Evolutionary conservation across 2,797 vertebrate species (phyloP).

Genomic region (Girardinus metallicus): DNA sequence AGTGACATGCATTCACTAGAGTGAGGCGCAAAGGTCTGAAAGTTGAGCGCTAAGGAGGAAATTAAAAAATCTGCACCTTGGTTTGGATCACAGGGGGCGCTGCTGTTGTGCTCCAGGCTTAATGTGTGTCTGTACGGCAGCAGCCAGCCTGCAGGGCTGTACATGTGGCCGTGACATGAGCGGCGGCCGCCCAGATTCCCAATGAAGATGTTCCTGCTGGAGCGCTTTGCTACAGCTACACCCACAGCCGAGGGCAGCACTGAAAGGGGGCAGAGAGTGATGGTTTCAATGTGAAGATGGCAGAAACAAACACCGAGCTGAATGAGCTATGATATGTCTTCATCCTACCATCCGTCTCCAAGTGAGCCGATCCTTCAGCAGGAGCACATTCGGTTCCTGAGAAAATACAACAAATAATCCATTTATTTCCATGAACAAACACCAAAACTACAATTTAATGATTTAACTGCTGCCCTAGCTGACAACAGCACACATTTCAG

Average conservation of each 20-base stretch:
- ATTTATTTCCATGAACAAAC: background rate
- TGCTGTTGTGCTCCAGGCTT: conserved; percentile 73
- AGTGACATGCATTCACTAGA: background rate
- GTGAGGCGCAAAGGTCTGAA: background rate
- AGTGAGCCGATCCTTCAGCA: conserved; percentile 65
- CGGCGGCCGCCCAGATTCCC: conserved; percentile 82
- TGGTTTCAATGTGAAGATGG: conserved; percentile 3
- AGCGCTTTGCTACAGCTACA: conserved; percentile 84
- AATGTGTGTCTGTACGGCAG: conserved; percentile 81
- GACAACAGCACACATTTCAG: background rate
- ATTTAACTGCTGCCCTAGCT: background rate
- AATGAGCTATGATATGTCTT: background rate
- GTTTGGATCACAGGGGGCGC: conserved; percentile 80
- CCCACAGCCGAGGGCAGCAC: conserved; percentile 80
- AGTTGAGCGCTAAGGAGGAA: background rate
- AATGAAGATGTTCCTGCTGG: conserved; percentile 79
- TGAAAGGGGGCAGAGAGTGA: conserved; percentile 45
- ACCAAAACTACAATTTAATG: background rate
- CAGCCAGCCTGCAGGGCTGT: conserved; percentile 91
- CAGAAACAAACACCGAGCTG: background rate
- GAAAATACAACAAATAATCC: conserved; percentile 5
- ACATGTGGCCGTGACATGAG: conserved; percentile 88
- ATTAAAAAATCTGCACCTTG: conserved; percentile 74
- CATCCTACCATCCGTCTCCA: conserved; percentile 72
- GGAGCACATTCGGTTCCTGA: conserved; percentile 72